These are phyloP conservation scores for Athene cunicularia DNA, from an alignment of 2,113 vertebrate species.

Conservation along the genomic window DNA sequence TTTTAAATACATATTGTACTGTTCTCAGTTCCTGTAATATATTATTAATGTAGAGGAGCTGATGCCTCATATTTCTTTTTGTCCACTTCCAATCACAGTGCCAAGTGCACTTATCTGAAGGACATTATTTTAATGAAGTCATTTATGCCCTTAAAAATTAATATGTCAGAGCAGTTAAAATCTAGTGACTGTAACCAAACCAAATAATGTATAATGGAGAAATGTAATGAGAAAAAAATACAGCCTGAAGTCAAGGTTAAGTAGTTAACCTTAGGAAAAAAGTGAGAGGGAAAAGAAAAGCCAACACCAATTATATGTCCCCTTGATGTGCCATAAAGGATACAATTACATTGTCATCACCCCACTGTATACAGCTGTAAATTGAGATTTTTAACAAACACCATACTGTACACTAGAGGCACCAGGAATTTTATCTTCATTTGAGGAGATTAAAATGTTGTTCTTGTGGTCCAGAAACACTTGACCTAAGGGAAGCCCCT, in stretches of 20 bases:
- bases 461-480: background rate
- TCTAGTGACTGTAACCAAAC: conserved; percentile 68
- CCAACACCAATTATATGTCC: background rate
- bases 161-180: conserved; percentile 67
- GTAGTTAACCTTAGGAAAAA: conserved; percentile 40
- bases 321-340: background rate
- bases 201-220: conserved; percentile 67
- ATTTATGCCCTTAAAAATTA: conserved; percentile 70
- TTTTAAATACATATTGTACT: background rate
- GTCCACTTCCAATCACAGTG: conserved; percentile 38
- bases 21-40: background rate
- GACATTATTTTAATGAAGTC: conserved; percentile 72
- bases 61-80: conserved; percentile 9
- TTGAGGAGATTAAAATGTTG: background rate
- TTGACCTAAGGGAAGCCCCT: background rate
- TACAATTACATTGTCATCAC: background rate
- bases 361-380: background rate
- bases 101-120: conserved; percentile 60
- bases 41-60: background rate
- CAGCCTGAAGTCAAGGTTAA: conserved; percentile 62
- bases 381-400: background rate
- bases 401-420: background rate
- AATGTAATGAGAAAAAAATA: conserved; percentile 54
- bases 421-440: background rate
- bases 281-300: background rate